Evolutionary conservation across 37 sponge, comb jelly and placozoan genomes (phyloP).

Genomic region (Spongilla lacustris): DNA sequence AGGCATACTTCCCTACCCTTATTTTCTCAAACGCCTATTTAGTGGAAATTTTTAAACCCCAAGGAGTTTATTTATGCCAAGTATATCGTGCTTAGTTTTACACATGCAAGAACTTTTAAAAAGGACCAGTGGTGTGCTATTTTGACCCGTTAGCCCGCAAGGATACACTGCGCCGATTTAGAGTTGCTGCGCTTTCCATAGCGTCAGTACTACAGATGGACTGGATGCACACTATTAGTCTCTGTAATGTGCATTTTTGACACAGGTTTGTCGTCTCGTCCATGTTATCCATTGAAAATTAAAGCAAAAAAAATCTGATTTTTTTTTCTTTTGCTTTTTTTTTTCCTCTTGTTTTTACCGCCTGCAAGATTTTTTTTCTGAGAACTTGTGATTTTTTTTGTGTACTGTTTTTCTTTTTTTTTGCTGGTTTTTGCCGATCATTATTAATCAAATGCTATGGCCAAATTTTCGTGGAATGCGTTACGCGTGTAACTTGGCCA

Average conservation of each 20-base stretch:
- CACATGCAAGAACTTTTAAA: not conserved
- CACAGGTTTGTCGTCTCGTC: not conserved
- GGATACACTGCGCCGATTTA: not conserved
- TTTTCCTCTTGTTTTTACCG: not conserved
- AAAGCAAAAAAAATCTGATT: too few species aligned
- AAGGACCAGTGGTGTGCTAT: not conserved
- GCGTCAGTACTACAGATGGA: not conserved
- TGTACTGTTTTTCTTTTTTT: not conserved
- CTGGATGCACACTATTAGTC: not conserved
- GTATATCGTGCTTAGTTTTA: not conserved
- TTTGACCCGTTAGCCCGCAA: too few species aligned
- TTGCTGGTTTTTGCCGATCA: not conserved
- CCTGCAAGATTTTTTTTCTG: not conserved
- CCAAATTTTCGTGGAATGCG: too few species aligned
- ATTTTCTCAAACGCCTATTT: not conserved
- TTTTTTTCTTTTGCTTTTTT: not conserved
- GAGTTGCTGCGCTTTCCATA: not conserved
- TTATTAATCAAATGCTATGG: too few species aligned
- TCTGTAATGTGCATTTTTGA: not conserved
- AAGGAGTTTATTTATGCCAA: not conserved
- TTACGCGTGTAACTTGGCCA: too few species aligned
- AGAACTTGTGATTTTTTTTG: not conserved
- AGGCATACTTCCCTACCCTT: not conserved
- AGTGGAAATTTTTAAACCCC: not conserved
- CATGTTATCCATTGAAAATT: not conserved